Percentiles rank a stretch among this genome's conserved stretches.
Conservation (phyloP, 1,140 invertebrate species). For the Geopemphigus sp. region DNA sequence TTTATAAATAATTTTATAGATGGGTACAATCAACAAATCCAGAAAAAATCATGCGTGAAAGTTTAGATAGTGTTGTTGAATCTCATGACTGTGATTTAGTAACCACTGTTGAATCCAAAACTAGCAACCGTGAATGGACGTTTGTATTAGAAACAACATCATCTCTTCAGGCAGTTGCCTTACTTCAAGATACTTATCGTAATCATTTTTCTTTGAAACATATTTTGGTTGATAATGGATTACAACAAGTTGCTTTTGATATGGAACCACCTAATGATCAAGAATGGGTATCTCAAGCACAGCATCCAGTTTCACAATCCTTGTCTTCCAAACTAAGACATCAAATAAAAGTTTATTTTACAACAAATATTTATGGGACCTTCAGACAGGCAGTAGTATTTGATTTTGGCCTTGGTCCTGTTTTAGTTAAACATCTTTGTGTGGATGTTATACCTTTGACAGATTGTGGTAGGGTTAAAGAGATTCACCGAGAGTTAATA, state of each 20-base stretch:
- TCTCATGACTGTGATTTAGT: constrained; percentile 63
- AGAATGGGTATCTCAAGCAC: constrained; percentile 59
- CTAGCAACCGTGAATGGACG: constrained; percentile 66
- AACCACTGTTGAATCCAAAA: constrained; percentile 67
- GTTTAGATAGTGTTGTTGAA: constrained; percentile 63
- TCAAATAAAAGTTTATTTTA: constrained; percentile 68
- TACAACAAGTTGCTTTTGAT: constrained; percentile 51
- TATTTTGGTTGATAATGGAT: constrained; percentile 47
- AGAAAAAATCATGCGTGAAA: constrained; percentile 62
- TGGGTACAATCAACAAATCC: constrained; percentile 63
- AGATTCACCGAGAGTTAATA: constrained; percentile 63
- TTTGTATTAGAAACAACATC: constrained; percentile 61
- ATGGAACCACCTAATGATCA: constrained; percentile 57
- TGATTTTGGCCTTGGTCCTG: constrained; percentile 71
- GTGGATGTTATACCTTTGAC: constrained; percentile 72
- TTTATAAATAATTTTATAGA: constrained; percentile 52
- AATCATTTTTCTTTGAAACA: constrained; percentile 66
- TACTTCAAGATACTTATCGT: constrained; percentile 70
- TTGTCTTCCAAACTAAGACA: constrained; percentile 57
- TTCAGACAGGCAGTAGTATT: constrained; percentile 78
- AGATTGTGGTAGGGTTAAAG: constrained; percentile 69
- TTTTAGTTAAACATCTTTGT: constrained; percentile 70
- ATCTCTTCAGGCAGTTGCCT: constrained; percentile 63
- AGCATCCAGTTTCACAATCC: constrained; percentile 37
- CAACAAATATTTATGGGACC: constrained; percentile 74